These are phyloP conservation scores for Pogonocherus hispidulus DNA, from an alignment of 2,888 invertebrate genomes.

Conservation along the genomic window DNA sequence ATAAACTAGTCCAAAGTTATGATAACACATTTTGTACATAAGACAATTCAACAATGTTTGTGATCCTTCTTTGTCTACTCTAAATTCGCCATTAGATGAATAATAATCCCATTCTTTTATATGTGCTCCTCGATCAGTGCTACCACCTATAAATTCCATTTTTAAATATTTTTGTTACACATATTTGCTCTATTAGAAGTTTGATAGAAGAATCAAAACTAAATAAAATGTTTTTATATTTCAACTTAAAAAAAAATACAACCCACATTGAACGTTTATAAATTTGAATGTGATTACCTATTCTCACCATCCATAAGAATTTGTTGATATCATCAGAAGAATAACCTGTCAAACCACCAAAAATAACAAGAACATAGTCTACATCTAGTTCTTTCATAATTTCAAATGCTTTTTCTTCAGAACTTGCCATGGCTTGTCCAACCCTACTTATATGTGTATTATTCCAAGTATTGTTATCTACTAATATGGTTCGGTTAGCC, in stretches of 20 bases:
- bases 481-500: conserved; percentile 96
- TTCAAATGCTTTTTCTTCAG: conserved; percentile 96
- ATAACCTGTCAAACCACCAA: conserved; percentile 98
- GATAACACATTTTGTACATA: conserved; percentile 99
- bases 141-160: conserved; percentile 86
- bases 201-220: no score
- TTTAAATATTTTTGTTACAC: no score
- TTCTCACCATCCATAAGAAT: conserved; percentile 99
- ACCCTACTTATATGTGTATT: conserved; percentile 98
- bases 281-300: conserved; percentile 63
- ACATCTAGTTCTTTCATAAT: conserved; percentile 98
- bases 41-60: conserved; percentile 93
- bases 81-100: conserved; percentile 94
- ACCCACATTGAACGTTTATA: no score
- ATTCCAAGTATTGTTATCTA: conserved; percentile 99
- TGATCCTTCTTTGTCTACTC: conserved; percentile 95
- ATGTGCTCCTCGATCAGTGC: conserved; percentile 93
- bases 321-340: conserved; percentile 99
- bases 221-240: no score
- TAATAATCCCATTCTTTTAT: conserved; percentile 98
- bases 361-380: conserved; percentile 97
- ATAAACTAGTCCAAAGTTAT: conserved; percentile 96
- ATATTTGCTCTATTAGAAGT: no score
- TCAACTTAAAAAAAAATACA: no score
- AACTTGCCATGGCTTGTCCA: conserved; percentile 98